These are phyloP conservation scores for Odontomyia ornata DNA, from an alignment of 2,888 invertebrate species.

Conservation along the genomic window DNA sequence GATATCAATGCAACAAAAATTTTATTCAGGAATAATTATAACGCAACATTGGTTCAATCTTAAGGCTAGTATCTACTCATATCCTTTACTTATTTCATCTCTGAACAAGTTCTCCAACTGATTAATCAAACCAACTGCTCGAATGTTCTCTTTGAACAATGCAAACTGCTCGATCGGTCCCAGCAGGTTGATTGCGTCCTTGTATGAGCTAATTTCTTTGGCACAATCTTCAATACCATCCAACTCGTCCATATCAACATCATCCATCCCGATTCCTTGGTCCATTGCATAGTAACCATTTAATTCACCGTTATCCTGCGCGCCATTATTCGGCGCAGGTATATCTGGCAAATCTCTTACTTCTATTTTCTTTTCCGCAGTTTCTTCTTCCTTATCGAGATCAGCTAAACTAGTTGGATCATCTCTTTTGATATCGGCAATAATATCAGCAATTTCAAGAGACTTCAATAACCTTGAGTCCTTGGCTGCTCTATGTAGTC, in stretches of 20 bases:
- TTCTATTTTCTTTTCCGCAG: not conserved
- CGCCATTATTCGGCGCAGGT: not conserved
- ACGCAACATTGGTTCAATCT: too few relatives aligned
- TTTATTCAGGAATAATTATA: too few relatives aligned
- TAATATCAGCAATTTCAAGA: conserved; percentile 22
- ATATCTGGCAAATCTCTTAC: not conserved
- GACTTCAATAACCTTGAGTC: not conserved
- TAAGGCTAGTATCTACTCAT: too few relatives aligned
- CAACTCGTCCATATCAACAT: not conserved
- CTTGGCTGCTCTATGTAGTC: not conserved
- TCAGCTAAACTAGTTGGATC: conserved; percentile 9
- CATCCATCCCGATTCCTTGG: conserved; percentile 21
- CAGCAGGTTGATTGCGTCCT: conserved; percentile 24
- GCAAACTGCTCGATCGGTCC: conserved; percentile 40
- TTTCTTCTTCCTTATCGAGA: not conserved
- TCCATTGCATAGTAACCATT: not conserved
- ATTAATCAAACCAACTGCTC: conserved; percentile 40
- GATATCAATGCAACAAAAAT: too few relatives aligned
- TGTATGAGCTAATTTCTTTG: conserved; percentile 9
- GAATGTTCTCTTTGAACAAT: conserved; percentile 23
- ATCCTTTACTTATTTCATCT: conserved; percentile 28
- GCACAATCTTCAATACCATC: not conserved
- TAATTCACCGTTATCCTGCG: not conserved
- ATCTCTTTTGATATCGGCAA: not conserved
- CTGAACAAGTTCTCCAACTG: conserved; percentile 40